Evolutionary conservation across 2,888 invertebrate genomes (phyloP), one percentile per base, ranked within the genome.

Genomic region (Mesorhabditis belari): DNA sequence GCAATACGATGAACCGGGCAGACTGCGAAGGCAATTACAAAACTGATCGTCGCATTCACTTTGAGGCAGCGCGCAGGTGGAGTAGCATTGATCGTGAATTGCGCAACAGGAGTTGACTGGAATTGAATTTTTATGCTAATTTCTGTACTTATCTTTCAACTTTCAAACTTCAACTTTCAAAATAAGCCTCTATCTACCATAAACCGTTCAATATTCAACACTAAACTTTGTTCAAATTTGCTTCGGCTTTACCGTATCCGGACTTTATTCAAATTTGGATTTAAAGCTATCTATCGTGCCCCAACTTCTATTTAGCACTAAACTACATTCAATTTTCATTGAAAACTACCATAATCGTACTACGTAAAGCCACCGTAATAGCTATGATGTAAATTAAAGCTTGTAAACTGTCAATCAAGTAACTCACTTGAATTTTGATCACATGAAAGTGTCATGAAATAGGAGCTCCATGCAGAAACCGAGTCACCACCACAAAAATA

Each of bases 21-120:
- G n/a, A n/a, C 44, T 35, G 12, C n/a, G 12, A 9, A 35, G n/a
- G 44, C 44, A 35, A 35, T 35, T 35, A n/a, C 44, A 35, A 35
- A 70, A 70, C 23, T 62, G 61, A 52, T 58, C 57, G 51, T 70
- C 70, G 49, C 70, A 70, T 27, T 57, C 61, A 35, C 60, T 64
- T 52, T 70, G 70, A n/a, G 68, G 70, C 9, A 66, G 44, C 9
- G 51, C 44, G 55, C 70, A 70, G 9, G 49, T 49, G 12, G 66
- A 55, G 54, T 70, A 70, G 60, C 70, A 70, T 19, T 55, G 50
- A 35, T 70, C 70, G 54, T 70, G 70, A 27, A 26, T 21, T 53
- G 62, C 58, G 50, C 70, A 70, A 53, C 70, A 70, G 56, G 60
- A 49, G 63, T 70, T 70, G 44, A 70, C 70, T 70, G 60, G 9